phyloP scores from a whole-genome alignment of 92 coral and sea anemone species.

The Zoanthus sansibaricus region DNA sequence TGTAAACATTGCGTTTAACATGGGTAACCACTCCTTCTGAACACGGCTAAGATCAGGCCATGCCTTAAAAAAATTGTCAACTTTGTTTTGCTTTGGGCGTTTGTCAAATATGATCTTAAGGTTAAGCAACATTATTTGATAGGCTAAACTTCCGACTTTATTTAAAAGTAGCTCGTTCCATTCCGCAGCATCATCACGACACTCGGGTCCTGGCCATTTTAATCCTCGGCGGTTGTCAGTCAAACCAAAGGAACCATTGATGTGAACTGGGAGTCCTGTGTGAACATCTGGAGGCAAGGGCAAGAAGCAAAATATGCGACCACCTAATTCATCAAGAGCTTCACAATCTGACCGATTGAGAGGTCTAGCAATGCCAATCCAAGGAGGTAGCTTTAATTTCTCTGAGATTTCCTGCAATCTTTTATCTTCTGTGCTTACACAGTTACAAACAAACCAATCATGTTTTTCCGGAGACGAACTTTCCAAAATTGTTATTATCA shows the following conservation, averaged over 20 bases:
- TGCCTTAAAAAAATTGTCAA: neutral
- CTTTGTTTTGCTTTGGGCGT: neutral
- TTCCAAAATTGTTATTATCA: neutral
- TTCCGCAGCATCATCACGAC: slow-evolving; percentile 53
- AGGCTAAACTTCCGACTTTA: slow-evolving; percentile 42
- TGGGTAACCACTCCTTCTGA: slow-evolving; percentile 47
- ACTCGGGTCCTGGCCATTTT: slow-evolving; percentile 55
- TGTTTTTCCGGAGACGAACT: neutral
- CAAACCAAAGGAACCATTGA: slow-evolving; percentile 53
- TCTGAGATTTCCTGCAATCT: slow-evolving; percentile 35
- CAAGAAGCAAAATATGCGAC: slow-evolving; percentile 48
- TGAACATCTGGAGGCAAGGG: slow-evolving; percentile 51
- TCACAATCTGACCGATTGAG: neutral
- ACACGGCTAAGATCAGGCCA: slow-evolving; percentile 35
- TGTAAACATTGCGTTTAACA: slow-evolving; percentile 36
- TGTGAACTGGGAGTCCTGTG: slow-evolving; percentile 58
- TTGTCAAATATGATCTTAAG: neutral
- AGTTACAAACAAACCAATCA: slow-evolving; percentile 41
- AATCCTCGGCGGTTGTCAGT: slow-evolving; percentile 54
- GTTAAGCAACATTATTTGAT: neutral
- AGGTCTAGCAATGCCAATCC: slow-evolving; percentile 57
- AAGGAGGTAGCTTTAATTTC: slow-evolving; percentile 37
- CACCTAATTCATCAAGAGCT: slow-evolving; percentile 14
- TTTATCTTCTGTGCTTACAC: slow-evolving; percentile 27
- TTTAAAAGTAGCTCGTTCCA: slow-evolving; percentile 56